Conservation (phyloP, 2,797 vertebrate species). For the Cyprinodon diabolis region DNA sequence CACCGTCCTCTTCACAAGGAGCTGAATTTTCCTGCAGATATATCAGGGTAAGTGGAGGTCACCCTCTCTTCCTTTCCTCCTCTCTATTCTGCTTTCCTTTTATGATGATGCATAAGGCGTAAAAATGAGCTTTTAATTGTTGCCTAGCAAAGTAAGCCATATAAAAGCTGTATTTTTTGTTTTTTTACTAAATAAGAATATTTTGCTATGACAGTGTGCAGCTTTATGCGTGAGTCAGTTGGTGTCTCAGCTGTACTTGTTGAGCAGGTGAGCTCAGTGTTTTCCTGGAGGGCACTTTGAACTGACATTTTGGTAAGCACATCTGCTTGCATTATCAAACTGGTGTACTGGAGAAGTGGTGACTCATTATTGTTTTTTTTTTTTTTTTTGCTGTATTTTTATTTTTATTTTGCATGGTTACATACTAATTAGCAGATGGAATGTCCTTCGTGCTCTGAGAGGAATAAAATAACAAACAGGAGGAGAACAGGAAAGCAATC, state of each 20-base stretch:
- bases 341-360: not conserved
- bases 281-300: conserved; percentile 51
- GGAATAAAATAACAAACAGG: conserved; percentile 4
- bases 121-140: not conserved
- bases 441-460: conserved; percentile 48
- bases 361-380: not conserved
- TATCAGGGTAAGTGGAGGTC: conserved; percentile 60
- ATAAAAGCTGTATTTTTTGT: not conserved
- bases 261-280: conserved; percentile 7
- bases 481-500: not conserved
- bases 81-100: not conserved
- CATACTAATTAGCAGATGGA: conserved; percentile 15
- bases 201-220: not conserved
- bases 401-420: conserved; percentile 5
- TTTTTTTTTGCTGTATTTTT: conserved; percentile 1
- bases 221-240: not conserved
- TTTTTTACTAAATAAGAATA: not conserved
- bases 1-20: conserved; percentile 28
- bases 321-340: not conserved
- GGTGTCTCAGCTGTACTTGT: not conserved
- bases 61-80: not conserved
- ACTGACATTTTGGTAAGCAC: conserved; percentile 3
- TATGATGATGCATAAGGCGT: not conserved
- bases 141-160: conserved; percentile 10
- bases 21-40: conserved; percentile 36